phyloP scores from a whole-genome alignment of 2,113 vertebrate genomes.

The Stigmatopora nigra region DNA sequence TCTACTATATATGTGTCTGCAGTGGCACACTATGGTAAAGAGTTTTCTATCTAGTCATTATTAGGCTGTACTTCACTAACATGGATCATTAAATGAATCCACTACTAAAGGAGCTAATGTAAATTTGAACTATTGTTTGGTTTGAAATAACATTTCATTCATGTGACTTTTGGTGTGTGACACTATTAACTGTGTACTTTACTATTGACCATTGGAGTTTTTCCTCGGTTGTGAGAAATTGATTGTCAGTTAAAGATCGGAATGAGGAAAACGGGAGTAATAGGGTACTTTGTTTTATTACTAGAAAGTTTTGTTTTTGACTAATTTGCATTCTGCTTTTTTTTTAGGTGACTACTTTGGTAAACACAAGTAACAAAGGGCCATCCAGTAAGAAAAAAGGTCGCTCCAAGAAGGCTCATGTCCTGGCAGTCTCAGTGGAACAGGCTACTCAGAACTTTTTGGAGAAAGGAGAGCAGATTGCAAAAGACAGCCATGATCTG shows the following conservation, averaged over 20 bases:
- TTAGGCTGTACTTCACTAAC: background rate
- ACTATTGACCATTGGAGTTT: no score
- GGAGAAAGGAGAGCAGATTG: conserved; percentile 97
- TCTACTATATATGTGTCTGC: background rate
- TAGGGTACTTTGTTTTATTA: no score
- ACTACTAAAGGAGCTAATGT: background rate
- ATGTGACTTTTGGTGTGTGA: background rate
- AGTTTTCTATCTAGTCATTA: background rate
- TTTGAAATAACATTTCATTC: conserved; percentile 3
- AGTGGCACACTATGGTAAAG: background rate
- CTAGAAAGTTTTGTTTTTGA: background rate
- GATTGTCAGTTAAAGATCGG: background rate
- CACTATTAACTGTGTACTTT: background rate
- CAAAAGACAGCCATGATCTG: conserved; percentile 95
- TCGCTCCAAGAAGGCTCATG: conserved; percentile 96
- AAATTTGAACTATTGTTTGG: background rate
- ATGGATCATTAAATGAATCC: background rate
- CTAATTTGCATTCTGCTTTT: conserved; percentile 1
- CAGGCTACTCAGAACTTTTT: conserved; percentile 97
- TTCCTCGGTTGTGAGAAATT: background rate
- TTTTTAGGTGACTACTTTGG: conserved; percentile 89
- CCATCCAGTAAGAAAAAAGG: conserved; percentile 98
- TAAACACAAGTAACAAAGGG: conserved; percentile 97
- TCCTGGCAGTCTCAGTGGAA: conserved; percentile 93
- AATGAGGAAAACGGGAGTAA: no score